Conservation (phyloP, 64 coral and sea anemone genomes). For the Montipora cactus region DNA sequence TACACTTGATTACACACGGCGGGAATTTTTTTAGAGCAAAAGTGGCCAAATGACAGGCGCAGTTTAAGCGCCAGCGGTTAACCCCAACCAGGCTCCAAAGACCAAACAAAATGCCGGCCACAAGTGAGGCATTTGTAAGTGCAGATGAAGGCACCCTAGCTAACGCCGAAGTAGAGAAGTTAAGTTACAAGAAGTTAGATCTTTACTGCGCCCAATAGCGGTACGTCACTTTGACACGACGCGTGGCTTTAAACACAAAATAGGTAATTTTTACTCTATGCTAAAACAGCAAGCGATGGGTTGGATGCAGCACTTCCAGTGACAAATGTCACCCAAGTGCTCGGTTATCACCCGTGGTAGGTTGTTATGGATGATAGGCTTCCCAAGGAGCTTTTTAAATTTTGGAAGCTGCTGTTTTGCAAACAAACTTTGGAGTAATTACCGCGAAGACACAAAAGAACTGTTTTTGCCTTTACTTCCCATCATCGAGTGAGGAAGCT, state of each 20-base stretch:
- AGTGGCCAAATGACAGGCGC: too few relatives aligned
- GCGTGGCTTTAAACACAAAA: neutral
- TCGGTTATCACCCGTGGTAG: constrained; percentile 4
- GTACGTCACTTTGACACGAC: constrained; percentile 10
- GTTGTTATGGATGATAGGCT: too few relatives aligned
- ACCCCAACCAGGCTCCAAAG: too few relatives aligned
- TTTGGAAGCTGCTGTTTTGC: constrained; percentile 13
- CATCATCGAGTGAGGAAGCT: neutral
- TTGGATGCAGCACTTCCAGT: constrained; percentile 29
- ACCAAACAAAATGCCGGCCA: too few relatives aligned
- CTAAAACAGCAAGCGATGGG: constrained; percentile 3
- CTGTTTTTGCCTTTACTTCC: constrained; percentile 34
- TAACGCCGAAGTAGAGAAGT: neutral
- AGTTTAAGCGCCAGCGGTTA: too few relatives aligned
- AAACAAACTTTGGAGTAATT: constrained; percentile 6
- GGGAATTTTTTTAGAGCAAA: too few relatives aligned
- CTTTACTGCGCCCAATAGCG: neutral
- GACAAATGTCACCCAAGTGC: constrained; percentile 25
- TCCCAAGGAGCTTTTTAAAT: constrained; percentile 23
- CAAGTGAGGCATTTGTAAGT: too few relatives aligned
- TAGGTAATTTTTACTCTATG: constrained; percentile 33
- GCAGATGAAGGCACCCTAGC: neutral
- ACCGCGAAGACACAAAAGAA: constrained; percentile 30
- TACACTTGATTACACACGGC: too few relatives aligned
- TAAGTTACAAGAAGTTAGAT: neutral